These are phyloP conservation scores for Platichthys stellatus DNA, from an alignment of 2,113 vertebrate species.

Conservation along the genomic window DNA sequence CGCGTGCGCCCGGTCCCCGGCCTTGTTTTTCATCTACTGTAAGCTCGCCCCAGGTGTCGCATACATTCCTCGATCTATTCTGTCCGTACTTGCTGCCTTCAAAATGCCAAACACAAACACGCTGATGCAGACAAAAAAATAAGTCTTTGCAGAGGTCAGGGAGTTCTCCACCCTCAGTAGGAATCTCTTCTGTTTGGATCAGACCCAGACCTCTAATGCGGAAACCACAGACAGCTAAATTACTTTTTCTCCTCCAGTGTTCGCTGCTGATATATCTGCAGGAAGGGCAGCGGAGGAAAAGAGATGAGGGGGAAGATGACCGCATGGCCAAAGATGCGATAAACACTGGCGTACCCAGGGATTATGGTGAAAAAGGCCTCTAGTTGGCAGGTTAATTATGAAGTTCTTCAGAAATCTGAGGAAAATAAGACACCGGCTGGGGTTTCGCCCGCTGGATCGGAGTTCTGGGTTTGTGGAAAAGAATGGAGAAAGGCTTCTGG, in stretches of 20 bases:
- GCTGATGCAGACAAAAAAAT: constrained; percentile 54
- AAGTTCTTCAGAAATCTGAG: constrained; percentile 3
- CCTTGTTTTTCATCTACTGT: background rate
- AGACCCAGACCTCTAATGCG: constrained; percentile 55
- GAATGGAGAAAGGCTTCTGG: constrained; percentile 64
- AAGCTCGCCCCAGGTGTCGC: constrained; percentile 12
- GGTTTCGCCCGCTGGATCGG: constrained; percentile 15
- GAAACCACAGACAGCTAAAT: constrained; percentile 67
- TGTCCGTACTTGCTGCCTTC: constrained; percentile 57
- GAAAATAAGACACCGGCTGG: constrained; percentile 2
- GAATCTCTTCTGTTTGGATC: constrained; percentile 67
- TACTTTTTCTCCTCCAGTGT: constrained; percentile 41
- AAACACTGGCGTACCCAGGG: background rate
- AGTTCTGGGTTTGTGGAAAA: constrained; percentile 34
- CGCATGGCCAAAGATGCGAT: background rate
- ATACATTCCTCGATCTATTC: constrained; percentile 41
- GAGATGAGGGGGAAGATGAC: background rate
- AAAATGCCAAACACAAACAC: constrained; percentile 33
- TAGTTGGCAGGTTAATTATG: constrained; percentile 4
- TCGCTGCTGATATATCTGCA: constrained; percentile 37
- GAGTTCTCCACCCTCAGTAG: constrained; percentile 64
- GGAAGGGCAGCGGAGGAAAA: constrained; percentile 9
- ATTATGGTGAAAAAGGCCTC: background rate
- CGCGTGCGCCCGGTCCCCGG: background rate
- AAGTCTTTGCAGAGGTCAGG: constrained; percentile 46